Percentiles rank a stretch among this genome's conserved stretches.
These are phyloP conservation scores for Apis florea DNA, from an alignment of 1,140 invertebrate genomes.

Conservation along the genomic window DNA sequence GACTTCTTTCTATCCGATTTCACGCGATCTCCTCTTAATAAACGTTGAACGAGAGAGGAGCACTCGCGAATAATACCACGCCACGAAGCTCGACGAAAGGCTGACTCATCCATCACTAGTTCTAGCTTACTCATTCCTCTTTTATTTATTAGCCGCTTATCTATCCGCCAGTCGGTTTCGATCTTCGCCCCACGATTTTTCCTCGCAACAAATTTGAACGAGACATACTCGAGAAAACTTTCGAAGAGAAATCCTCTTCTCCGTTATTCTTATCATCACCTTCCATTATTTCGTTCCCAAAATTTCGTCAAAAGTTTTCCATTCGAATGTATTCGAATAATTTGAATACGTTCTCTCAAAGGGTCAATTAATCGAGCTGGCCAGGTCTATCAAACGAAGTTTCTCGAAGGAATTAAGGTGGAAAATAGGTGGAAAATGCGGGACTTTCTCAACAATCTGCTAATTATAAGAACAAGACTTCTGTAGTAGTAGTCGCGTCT, in stretches of 20 bases:
- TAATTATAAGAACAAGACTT: neutral
- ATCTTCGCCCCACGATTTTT: conserved; percentile 45
- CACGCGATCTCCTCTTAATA: neutral
- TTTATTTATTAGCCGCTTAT: conserved; percentile 75
- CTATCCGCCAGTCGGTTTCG: conserved; percentile 56
- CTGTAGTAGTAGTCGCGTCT: neutral
- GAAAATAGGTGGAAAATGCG: neutral
- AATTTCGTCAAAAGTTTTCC: neutral
- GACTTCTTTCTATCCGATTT: conserved; percentile 16
- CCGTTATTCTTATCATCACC: too few species aligned
- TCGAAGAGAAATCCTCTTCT: neutral
- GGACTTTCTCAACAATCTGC: neutral
- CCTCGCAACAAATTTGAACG: neutral
- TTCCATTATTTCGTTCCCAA: neutral
- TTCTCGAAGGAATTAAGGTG: neutral
- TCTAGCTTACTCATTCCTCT: conserved; percentile 72
- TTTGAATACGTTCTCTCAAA: neutral
- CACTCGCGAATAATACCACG: conserved; percentile 58
- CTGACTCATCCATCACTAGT: conserved; percentile 51
- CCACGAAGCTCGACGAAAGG: conserved; percentile 60
- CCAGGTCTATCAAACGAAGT: neutral
- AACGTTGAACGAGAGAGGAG: conserved; percentile 19
- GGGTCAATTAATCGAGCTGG: neutral
- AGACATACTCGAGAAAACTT: too few species aligned
- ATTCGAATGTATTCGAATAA: too few species aligned